These are phyloP conservation scores for Amorpha juglandis DNA, from an alignment of 2,888 invertebrate genomes.

Conservation along the genomic window DNA sequence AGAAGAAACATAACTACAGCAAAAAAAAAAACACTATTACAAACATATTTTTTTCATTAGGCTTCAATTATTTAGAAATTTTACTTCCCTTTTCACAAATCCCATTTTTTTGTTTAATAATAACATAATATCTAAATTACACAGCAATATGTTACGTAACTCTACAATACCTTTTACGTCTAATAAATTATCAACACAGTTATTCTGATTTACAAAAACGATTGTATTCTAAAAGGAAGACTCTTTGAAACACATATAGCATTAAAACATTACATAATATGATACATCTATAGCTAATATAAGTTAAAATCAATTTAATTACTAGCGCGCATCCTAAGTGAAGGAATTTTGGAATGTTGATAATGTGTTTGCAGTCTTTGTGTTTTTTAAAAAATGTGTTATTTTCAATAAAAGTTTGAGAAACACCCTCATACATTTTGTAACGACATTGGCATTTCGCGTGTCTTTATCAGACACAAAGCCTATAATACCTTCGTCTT, in stretches of 20 bases:
- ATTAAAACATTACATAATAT: constrained; percentile 29
- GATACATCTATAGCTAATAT: constrained; percentile 29
- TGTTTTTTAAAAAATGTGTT: constrained; percentile 13
- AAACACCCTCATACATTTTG: constrained; percentile 20
- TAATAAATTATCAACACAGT: background rate
- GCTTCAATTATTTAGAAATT: background rate
- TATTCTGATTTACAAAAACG: constrained; percentile 5
- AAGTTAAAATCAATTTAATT: constrained; percentile 29
- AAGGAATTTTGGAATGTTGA: constrained; percentile 30
- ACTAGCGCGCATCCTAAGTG: constrained; percentile 25
- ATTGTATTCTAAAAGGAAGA: constrained; percentile 43
- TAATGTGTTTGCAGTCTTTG: constrained; percentile 27
- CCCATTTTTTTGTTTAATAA: constrained; percentile 13
- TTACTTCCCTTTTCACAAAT: constrained; percentile 36
- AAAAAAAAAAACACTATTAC: too few relatives aligned
- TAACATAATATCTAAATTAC: constrained; percentile 39
- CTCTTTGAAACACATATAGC: constrained; percentile 32
- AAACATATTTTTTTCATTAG: too few relatives aligned
- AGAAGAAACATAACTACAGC: too few relatives aligned
- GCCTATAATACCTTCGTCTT: background rate
- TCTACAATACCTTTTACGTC: constrained; percentile 13
- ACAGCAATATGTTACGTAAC: constrained; percentile 30
- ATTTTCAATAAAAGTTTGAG: background rate
- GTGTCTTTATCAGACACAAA: constrained; percentile 6
- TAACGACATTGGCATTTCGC: background rate